Evolutionary conservation across 1,140 invertebrate species (phyloP).

Genomic region (Panagrolaimus sp.): DNA sequence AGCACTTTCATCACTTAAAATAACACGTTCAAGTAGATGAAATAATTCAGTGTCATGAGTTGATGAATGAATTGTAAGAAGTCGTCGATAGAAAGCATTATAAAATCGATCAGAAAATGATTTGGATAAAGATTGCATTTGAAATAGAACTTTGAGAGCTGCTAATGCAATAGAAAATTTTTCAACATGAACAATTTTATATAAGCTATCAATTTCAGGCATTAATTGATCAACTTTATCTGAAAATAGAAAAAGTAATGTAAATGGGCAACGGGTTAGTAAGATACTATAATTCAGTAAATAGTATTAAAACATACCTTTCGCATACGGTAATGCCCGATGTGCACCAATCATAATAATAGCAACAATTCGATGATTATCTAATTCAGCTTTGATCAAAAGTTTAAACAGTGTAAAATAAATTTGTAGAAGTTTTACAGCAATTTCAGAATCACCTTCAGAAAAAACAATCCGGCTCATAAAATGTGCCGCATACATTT

Average conservation of each 20-base stretch:
- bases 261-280: too few species aligned
- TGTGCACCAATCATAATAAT: slow-evolving; percentile 81
- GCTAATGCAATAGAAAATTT: slow-evolving; percentile 75
- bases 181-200: slow-evolving; percentile 75
- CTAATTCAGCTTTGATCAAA: slow-evolving; percentile 74
- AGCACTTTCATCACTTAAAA: slow-evolving; percentile 72
- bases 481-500: slow-evolving; percentile 89
- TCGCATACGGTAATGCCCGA: slow-evolving; percentile 74
- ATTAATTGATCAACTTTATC: slow-evolving; percentile 63
- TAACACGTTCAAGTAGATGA: slow-evolving; percentile 77
- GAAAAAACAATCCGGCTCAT: slow-evolving; percentile 73
- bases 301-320: slow-evolving; percentile 51
- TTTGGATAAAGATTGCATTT: slow-evolving; percentile 66
- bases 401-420: slow-evolving; percentile 94
- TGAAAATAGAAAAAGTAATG: too few species aligned
- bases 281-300: too few species aligned
- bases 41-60: slow-evolving; percentile 74
- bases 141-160: slow-evolving; percentile 76
- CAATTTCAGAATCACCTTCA: slow-evolving; percentile 70
- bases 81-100: slow-evolving; percentile 77
- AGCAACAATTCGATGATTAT: slow-evolving; percentile 72
- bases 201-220: slow-evolving; percentile 75
- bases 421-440: slow-evolving; percentile 75
- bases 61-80: slow-evolving; percentile 71
- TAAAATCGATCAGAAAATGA: slow-evolving; percentile 71